Conservation (phyloP, 1,140 invertebrate genomes). For the Solen grandis region DNA sequence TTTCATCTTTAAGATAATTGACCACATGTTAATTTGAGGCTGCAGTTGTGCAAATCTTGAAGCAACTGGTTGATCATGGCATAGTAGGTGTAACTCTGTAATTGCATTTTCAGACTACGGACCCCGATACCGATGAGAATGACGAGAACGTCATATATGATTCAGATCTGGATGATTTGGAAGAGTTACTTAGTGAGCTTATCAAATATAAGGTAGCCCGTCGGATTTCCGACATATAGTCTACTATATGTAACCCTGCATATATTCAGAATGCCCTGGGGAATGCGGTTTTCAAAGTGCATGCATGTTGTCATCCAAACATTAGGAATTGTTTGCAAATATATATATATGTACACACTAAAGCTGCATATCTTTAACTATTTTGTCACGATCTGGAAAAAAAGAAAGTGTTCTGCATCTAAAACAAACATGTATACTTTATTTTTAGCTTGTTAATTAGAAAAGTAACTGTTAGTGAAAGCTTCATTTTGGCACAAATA, state of each 20-base stretch:
- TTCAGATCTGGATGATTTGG: constrained; percentile 55
- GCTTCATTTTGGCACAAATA: too few relatives aligned
- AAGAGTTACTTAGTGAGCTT: constrained; percentile 56
- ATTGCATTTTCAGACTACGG: constrained; percentile 52
- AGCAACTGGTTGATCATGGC: not conserved
- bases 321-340: too few relatives aligned
- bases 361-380: too few relatives aligned
- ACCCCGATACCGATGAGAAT: constrained; percentile 33
- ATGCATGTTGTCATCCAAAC: constrained; percentile 33
- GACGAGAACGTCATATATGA: constrained; percentile 51
- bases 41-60: not conserved
- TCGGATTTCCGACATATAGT: constrained; percentile 20
- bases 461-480: too few relatives aligned
- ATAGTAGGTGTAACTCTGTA: constrained; percentile 27
- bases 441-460: too few relatives aligned
- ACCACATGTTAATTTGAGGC: not conserved
- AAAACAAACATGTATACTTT: too few relatives aligned
- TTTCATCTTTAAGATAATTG: not conserved
- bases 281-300: constrained; percentile 37
- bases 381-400: too few relatives aligned
- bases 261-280: constrained; percentile 41
- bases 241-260: constrained; percentile 34
- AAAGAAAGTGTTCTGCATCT: too few relatives aligned
- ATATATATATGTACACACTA: too few relatives aligned
- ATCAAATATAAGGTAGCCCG: constrained; percentile 48